Conservation (phyloP, 2,797 vertebrate genomes). For the Urosaurus nigricauda region DNA sequence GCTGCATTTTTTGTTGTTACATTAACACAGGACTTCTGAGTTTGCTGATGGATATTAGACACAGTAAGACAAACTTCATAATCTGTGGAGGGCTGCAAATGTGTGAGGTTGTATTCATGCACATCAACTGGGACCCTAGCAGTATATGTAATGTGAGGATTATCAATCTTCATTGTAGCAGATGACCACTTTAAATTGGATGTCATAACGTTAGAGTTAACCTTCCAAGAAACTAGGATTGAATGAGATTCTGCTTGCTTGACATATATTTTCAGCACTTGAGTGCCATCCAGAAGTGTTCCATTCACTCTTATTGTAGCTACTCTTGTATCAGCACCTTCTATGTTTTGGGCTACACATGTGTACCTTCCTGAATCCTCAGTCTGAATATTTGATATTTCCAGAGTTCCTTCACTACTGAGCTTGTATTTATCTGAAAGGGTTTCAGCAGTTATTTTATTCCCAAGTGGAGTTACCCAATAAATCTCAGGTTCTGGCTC, state of each 20-base stretch:
- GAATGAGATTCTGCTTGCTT: slow-evolving; percentile 94
- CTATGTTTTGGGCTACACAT: slow-evolving; percentile 91
- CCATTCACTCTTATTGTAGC: slow-evolving; percentile 92
- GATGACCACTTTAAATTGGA: slow-evolving; percentile 97
- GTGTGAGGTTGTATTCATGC: slow-evolving; percentile 96
- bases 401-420: slow-evolving; percentile 89
- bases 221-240: slow-evolving; percentile 95
- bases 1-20: slow-evolving; percentile 92
- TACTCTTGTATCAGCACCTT: slow-evolving; percentile 93
- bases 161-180: slow-evolving; percentile 97
- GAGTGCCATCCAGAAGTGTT: slow-evolving; percentile 90
- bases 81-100: slow-evolving; percentile 93
- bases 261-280: slow-evolving; percentile 93
- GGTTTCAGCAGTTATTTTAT: slow-evolving; percentile 89
- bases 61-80: slow-evolving; percentile 97
- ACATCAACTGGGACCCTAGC: slow-evolving; percentile 95
- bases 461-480: slow-evolving; percentile 96
- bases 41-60: slow-evolving; percentile 92
- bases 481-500: slow-evolving; percentile 97
- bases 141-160: slow-evolving; percentile 96
- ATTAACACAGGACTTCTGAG: slow-evolving; percentile 93
- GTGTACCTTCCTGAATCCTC: slow-evolving; percentile 96
- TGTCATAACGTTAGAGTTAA: slow-evolving; percentile 93
- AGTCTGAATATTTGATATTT: slow-evolving; percentile 87
- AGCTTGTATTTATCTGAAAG: slow-evolving; percentile 91